Conservation (phyloP, 2,797 vertebrate genomes). For the Apodemus agrarius region DNA sequence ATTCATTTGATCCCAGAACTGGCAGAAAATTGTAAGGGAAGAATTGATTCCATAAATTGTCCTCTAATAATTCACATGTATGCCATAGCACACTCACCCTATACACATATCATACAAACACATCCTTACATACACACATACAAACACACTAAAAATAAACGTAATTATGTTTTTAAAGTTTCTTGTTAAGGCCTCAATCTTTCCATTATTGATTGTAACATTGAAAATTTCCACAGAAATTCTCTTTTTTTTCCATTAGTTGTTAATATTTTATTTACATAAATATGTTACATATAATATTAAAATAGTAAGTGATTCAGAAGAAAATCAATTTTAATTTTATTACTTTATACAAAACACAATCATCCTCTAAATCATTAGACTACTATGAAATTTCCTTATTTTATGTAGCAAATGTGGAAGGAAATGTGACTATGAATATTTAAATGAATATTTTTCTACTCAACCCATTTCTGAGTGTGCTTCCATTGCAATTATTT, state of each 20-base stretch:
- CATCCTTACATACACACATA: neutral
- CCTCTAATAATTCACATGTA: neutral
- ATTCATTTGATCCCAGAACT: neutral
- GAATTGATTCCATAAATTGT: neutral
- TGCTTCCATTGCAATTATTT: constrained; percentile 7
- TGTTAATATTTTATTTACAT: constrained; percentile 23
- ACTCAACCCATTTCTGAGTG: neutral
- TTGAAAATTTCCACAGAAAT: neutral
- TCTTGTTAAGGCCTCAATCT: neutral
- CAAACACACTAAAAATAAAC: neutral
- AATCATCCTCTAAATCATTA: neutral
- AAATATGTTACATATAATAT: neutral
- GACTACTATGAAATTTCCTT: neutral
- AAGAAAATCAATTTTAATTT: neutral
- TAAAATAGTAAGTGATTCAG: neutral
- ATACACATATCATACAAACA: neutral
- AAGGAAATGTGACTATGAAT: neutral
- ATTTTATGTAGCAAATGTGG: neutral
- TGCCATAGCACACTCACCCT: too few species aligned
- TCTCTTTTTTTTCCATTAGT: neutral
- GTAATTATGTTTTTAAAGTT: neutral
- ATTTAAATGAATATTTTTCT: constrained; percentile 30
- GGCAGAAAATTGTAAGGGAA: neutral
- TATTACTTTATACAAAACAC: neutral
- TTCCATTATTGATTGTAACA: neutral